These are phyloP conservation scores for Amiota communis DNA, from an alignment of 2,888 invertebrate species.

Conservation along the genomic window DNA sequence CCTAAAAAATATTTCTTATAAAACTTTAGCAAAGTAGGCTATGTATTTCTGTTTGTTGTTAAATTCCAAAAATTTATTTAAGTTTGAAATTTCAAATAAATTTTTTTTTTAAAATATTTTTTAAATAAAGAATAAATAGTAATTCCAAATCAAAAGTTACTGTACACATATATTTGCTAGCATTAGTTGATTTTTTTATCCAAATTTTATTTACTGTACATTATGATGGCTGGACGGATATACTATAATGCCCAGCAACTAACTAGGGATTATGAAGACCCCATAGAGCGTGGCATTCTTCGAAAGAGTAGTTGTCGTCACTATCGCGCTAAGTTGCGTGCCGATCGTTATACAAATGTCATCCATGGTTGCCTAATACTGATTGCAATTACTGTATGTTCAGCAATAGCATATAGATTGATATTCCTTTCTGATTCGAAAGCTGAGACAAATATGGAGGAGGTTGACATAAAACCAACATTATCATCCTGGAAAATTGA, in stretches of 20 bases:
- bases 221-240: no score
- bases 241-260: not conserved
- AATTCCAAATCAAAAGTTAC: no score
- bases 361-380: slow-evolving; percentile 40
- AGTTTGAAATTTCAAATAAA: no score
- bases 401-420: not conserved
- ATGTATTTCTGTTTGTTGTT: no score
- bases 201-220: no score
- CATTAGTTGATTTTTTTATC: no score
- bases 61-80: no score
- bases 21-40: no score
- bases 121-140: no score
- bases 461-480: not conserved
- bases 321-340: slow-evolving; percentile 38
- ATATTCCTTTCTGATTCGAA: not conserved
- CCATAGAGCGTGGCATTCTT: slow-evolving; percentile 39
- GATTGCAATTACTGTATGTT: slow-evolving; percentile 34
- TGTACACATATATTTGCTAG: no score
- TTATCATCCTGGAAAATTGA: slow-evolving; percentile 20
- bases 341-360: slow-evolving; percentile 26
- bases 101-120: no score
- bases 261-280: slow-evolving; percentile 33
- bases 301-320: slow-evolving; percentile 39
- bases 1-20: no score
- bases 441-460: not conserved